A percentile compares a stretch with the other conserved stretches of the same genome.
Evolutionary conservation across 2,113 vertebrate genomes (phyloP).

Genomic region (rabbit (Oryctolagus cuniculus)): DNA sequence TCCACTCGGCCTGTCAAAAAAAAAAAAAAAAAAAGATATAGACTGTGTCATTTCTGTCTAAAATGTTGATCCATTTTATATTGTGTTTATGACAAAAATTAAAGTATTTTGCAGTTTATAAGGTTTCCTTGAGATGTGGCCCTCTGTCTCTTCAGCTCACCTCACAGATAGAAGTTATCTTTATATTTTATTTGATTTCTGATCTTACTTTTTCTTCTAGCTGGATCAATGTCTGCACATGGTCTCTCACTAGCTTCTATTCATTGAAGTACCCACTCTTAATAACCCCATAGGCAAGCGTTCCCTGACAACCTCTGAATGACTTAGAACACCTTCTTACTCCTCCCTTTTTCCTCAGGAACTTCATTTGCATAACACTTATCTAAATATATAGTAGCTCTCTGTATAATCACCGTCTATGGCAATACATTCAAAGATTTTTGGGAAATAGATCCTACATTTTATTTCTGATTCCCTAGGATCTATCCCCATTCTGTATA

Average conservation of each 20-base stretch:
- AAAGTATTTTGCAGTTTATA: neutral
- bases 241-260: neutral
- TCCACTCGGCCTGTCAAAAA: too few relatives aligned
- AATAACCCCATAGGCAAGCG: conserved; percentile 1
- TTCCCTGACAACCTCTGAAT: neutral
- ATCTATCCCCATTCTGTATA: neutral
- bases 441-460: neutral
- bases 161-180: neutral
- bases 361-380: neutral
- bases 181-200: neutral
- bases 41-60: neutral
- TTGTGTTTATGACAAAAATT: neutral
- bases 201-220: neutral
- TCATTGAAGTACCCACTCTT: conserved; percentile 9
- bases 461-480: neutral
- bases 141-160: neutral
- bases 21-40: too few relatives aligned
- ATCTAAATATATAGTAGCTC: neutral
- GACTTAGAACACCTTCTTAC: neutral
- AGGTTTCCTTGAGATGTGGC: neutral
- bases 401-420: neutral
- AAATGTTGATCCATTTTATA: neutral
- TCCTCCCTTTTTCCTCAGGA: neutral
- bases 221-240: neutral
- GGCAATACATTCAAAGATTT: neutral